Base-by-base conservation (phyloP, 1,140 invertebrate genomes). In the Micrasema longulum region DNA sequence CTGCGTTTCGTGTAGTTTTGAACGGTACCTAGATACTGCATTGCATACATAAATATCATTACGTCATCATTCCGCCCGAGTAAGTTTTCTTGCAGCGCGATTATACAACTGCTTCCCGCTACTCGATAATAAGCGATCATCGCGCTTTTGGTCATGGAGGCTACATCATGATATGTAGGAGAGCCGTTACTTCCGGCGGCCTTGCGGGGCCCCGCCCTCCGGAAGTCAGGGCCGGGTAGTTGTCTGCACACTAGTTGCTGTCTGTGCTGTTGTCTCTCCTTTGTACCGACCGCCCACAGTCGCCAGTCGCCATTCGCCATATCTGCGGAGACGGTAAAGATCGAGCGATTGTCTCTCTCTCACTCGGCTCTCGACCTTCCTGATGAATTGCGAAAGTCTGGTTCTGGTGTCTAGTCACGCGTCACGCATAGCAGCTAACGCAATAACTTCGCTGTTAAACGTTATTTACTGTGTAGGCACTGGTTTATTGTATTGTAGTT, bases 151-250 rank as follows among this genome's bases (percentile, higher is more conserved):
- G 47, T 48, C 47, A 48, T 48, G n/a, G n/a, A 6, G 16, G 18
- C 6, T 20, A 16, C 26, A 31, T 48, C 11, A 48, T 16, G 47
- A 48, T 16, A 48, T 31, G 52, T n/a, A 55, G 52, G 52, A 26
- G 52, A 55, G 52, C 52, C 52, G 52, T 31, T 55, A 31, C 23
- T 22, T 23, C 52, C 52, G 16, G 35, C 55, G 55, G 55, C 55
- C 55, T 60, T 60, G 55, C 55, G 10, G 26, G 50, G 16, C 36
- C 12, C 52, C 52, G 23, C 23, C 52, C 52, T 22, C 55, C 53
- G 26, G 48, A 52, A 52, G 48, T 26, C 20, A n/a, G 31, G 16
- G 55, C 55, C 55, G 16, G 52, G 10, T n/a, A 10, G 22, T 14
- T 14, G 52, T 14, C 4, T 14, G 1, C 26, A 45, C 43, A 45